Evolutionary conservation across 2,888 invertebrate species (phyloP).

Genomic region (Plebejus argus): DNA sequence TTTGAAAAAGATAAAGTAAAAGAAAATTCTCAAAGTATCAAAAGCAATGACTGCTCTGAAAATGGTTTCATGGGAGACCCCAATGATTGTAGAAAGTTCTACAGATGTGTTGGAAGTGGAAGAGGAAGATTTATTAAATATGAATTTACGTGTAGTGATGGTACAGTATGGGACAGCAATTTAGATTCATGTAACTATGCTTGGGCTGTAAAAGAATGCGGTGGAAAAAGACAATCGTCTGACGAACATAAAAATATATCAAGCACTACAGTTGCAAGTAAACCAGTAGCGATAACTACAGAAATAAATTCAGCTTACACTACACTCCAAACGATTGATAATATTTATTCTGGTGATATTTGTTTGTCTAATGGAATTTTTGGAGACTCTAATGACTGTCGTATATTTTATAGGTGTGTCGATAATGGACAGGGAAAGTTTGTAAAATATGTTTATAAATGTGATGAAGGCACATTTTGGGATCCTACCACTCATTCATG

Average conservation of each 20-base stretch:
- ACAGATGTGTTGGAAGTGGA: conserved; percentile 82
- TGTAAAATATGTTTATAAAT: conserved; percentile 22
- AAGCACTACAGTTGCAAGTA: background rate
- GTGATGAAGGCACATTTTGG: conserved; percentile 26
- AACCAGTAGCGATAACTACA: background rate
- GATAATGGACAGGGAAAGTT: conserved; percentile 20
- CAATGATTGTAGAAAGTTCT: conserved; percentile 84
- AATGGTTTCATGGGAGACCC: conserved; percentile 82
- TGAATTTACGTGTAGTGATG: conserved; percentile 80
- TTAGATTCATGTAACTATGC: conserved; percentile 81
- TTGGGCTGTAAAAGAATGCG: conserved; percentile 68
- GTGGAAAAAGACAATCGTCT: conserved; percentile 35
- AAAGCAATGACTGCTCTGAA: conserved; percentile 48
- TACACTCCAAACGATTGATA: background rate
- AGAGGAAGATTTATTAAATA: conserved; percentile 68
- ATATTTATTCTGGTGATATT: background rate
- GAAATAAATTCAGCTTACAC: background rate
- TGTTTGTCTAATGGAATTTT: conserved; percentile 23
- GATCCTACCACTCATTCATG: conserved; percentile 33
- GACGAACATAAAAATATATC: conserved; percentile 11
- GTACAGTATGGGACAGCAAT: conserved; percentile 82
- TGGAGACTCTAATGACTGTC: conserved; percentile 8
- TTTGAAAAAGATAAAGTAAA: conserved; percentile 5
- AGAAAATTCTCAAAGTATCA: conserved; percentile 46
- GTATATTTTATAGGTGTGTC: background rate